These are phyloP conservation scores for Micronycteris hirsuta DNA, from an alignment of 2,113 vertebrate species.

Conservation along the genomic window DNA sequence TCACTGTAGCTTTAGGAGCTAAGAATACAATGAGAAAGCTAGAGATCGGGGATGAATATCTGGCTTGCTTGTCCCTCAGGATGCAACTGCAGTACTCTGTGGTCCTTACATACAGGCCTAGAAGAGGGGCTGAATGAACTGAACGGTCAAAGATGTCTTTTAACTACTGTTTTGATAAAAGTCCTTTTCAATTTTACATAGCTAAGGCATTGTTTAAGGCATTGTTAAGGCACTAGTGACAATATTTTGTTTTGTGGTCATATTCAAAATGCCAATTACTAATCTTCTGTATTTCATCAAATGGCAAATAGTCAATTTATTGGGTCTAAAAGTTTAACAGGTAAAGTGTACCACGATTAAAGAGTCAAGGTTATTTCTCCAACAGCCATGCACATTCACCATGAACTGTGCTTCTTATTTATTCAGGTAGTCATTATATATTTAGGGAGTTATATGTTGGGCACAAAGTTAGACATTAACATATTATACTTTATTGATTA, in stretches of 20 bases:
- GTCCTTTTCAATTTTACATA: neutral
- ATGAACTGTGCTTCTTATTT: neutral
- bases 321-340: neutral
- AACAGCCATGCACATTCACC: neutral
- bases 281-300: neutral
- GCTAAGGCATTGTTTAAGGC: neutral
- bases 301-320: neutral
- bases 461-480: neutral
- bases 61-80: neutral
- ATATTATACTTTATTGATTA: neutral
- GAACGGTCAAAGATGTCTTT: neutral
- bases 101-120: neutral
- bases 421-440: neutral
- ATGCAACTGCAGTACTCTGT: neutral
- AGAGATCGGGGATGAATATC: neutral
- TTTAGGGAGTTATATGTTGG: neutral
- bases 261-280: neutral
- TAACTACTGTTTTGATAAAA: neutral
- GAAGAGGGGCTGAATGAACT: neutral
- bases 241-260: neutral
- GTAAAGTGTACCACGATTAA: neutral
- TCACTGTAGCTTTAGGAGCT: neutral
- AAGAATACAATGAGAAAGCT: neutral
- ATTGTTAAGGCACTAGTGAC: neutral
- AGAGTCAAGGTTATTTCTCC: neutral